Conservation (phyloP, 1,140 invertebrate genomes). For the Meloidogyne chitwoodi region DNA sequence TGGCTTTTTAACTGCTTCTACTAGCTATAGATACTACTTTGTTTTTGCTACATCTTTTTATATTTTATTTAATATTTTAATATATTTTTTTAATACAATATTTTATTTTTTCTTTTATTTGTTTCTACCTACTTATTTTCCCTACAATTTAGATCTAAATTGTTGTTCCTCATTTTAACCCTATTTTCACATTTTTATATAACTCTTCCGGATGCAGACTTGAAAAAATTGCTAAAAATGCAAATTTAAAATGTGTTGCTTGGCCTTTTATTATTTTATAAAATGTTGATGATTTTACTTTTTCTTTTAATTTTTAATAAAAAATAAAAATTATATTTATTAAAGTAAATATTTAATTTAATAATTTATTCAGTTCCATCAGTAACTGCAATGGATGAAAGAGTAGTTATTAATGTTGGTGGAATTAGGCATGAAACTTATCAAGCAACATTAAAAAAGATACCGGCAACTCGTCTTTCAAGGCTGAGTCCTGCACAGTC, state of each 20-base stretch:
- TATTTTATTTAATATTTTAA: background rate
- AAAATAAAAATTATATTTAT: background rate
- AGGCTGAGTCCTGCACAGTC: conserved; percentile 78
- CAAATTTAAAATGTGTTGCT: background rate
- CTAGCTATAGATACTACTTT: background rate
- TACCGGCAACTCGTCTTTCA: conserved; percentile 78
- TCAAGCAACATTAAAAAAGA: conserved; percentile 79
- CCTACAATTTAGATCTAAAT: background rate
- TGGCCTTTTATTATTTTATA: background rate
- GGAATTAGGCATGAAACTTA: conserved; percentile 92
- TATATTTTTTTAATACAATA: background rate
- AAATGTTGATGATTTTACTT: background rate
- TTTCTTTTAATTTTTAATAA: background rate
- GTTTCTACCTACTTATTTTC: background rate
- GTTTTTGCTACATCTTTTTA: background rate
- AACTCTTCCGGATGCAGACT: background rate
- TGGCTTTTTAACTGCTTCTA: background rate
- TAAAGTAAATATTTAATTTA: background rate
- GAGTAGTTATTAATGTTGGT: conserved; percentile 94
- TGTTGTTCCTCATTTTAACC: background rate
- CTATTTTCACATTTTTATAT: background rate
- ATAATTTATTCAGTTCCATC: background rate
- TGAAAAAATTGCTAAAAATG: background rate
- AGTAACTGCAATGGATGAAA: conserved; percentile 73
- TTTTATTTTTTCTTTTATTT: background rate